A percentile compares a stretch with the other conserved stretches of the same genome.
These are phyloP conservation scores for Psephotus haematonotus DNA, from an alignment of 2,113 vertebrate species.

Conservation along the genomic window DNA sequence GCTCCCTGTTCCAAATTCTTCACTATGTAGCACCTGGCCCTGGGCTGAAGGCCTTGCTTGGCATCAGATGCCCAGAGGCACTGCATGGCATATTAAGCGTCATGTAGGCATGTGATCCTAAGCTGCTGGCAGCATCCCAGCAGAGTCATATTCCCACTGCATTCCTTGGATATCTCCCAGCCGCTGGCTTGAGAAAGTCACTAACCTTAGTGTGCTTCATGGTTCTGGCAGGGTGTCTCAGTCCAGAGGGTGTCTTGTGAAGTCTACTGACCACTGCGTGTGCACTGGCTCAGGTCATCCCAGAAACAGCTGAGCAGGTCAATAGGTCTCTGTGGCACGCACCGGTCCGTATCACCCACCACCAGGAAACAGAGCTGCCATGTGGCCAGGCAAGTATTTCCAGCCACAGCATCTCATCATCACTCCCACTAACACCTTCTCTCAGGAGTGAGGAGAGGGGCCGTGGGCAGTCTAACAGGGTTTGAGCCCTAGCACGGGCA, in stretches of 20 bases:
- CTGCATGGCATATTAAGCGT: constrained; percentile 48
- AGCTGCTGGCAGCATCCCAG: constrained; percentile 48
- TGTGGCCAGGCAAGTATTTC: neutral
- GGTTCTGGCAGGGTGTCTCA: constrained; percentile 24
- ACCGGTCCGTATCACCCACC: neutral
- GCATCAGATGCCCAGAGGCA: constrained; percentile 15
- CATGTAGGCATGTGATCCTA: constrained; percentile 36
- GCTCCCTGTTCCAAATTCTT: neutral
- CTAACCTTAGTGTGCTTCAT: constrained; percentile 41
- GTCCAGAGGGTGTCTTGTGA: constrained; percentile 32
- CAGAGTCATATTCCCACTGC: constrained; percentile 52
- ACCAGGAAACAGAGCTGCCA: neutral
- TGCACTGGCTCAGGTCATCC: neutral
- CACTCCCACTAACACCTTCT: neutral
- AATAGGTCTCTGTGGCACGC: neutral
- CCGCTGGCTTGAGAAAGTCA: constrained; percentile 58
- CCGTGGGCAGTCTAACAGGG: neutral
- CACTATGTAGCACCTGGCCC: neutral
- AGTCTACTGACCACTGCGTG: neutral
- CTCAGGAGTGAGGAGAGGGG: neutral
- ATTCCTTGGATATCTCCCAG: constrained; percentile 70
- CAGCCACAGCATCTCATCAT: neutral
- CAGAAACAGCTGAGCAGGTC: constrained; percentile 1
- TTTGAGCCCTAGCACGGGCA: neutral
- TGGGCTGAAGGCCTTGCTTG: neutral